Evolutionary conservation across 2,888 invertebrate species (phyloP).

Genomic region (Escarpia spicata): DNA sequence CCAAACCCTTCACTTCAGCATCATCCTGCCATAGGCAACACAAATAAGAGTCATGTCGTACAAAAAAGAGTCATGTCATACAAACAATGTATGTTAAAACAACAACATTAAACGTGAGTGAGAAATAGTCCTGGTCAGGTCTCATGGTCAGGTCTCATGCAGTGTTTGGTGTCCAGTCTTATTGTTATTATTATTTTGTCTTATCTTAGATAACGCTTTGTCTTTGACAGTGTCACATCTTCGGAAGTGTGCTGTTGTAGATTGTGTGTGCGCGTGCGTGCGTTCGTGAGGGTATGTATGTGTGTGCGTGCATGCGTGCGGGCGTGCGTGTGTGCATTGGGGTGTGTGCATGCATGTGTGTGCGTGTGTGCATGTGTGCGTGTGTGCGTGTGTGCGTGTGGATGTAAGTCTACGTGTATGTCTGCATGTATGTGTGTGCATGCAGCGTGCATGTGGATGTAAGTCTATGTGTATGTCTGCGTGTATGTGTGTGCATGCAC

Average conservation of each 20-base stretch:
- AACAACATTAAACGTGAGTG: neutral
- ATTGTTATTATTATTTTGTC: neutral
- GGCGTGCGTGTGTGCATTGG: neutral
- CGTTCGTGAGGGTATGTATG: too few species aligned
- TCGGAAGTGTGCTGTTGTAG: neutral
- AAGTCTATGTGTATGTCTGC: too few species aligned
- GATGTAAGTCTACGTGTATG: too few species aligned
- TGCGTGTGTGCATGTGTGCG: too few species aligned
- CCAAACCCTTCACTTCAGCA: conserved; percentile 52
- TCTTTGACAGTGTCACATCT: neutral
- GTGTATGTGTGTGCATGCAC: neutral
- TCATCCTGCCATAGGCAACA: conserved; percentile 48
- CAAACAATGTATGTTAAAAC: too few species aligned
- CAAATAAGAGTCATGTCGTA: neutral
- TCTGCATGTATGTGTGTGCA: too few species aligned
- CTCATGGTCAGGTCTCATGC: neutral
- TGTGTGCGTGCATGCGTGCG: too few species aligned
- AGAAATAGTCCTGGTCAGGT: neutral
- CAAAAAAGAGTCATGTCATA: too few species aligned
- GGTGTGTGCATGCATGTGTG: too few species aligned
- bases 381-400: neutral
- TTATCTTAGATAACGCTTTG: neutral
- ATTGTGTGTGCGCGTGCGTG: too few species aligned
- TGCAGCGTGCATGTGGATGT: too few species aligned
- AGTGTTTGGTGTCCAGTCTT: neutral